Percentiles rank a stretch among this genome's conserved stretches.
Evolutionary conservation across 2,113 vertebrate species (phyloP).

Genomic region (Ceyx melanurus): DNA sequence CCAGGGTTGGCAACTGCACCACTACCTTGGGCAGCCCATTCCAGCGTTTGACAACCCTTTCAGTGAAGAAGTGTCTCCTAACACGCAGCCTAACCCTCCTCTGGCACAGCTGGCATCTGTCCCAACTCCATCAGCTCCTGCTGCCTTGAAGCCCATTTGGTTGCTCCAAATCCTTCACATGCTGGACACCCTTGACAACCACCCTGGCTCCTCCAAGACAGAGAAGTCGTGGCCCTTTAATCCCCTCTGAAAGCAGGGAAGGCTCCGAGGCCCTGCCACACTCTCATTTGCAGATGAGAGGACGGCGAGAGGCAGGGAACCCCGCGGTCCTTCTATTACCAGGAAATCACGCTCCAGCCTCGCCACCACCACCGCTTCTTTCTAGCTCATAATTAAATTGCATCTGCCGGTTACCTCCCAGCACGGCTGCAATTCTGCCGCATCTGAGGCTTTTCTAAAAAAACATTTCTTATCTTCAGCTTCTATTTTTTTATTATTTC

Average conservation of each 20-base stretch:
- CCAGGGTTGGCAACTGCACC: too few species aligned
- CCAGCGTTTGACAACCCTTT: too few species aligned
- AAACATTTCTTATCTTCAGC: background rate
- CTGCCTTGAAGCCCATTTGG: fast-evolving
- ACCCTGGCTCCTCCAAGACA: background rate
- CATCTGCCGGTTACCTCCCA: slow-evolving; percentile 73
- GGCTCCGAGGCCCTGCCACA: background rate
- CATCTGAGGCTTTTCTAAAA: slow-evolving; percentile 48
- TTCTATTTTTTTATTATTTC: background rate
- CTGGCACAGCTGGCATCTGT: background rate
- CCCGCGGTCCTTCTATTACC: slow-evolving; percentile 50
- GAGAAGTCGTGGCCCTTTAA: background rate
- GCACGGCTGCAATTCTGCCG: slow-evolving; percentile 65
- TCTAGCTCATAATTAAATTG: slow-evolving; percentile 72
- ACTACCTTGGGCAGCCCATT: too few species aligned
- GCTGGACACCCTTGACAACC: background rate
- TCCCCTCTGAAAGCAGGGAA: background rate
- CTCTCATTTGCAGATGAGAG: background rate
- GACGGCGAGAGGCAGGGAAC: slow-evolving; percentile 3
- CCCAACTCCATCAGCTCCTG: background rate
- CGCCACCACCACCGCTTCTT: slow-evolving; percentile 33
- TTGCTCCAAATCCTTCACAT: fast-evolving
- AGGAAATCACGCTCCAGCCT: slow-evolving; percentile 44
- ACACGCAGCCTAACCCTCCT: too few species aligned
- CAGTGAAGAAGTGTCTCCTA: too few species aligned